phyloP scores from a whole-genome alignment of 2,888 invertebrate species.

The Drosophila kanekoi region DNA sequence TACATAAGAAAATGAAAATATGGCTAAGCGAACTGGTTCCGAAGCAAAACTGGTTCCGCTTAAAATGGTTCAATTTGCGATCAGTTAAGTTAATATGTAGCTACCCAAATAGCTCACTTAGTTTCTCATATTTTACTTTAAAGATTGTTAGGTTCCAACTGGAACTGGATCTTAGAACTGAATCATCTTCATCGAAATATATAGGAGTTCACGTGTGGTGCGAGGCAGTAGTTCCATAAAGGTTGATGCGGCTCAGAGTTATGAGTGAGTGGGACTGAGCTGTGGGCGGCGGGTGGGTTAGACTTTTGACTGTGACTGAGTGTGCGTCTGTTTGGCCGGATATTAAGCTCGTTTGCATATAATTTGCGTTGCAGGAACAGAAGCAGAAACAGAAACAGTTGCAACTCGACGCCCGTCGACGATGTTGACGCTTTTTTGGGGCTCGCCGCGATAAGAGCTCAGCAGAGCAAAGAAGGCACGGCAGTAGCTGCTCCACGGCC shows the following conservation, averaged over 20 bases:
- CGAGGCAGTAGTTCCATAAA: constrained; percentile 5
- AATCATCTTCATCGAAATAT: neutral
- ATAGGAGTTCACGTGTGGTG: neutral
- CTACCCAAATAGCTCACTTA: too few relatives aligned
- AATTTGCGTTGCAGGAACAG: constrained; percentile 77
- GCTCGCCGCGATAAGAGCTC: constrained; percentile 66
- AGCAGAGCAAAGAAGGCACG: constrained; percentile 15
- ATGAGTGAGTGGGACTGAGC: neutral
- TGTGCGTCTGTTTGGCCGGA: constrained; percentile 77
- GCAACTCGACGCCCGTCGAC: constrained; percentile 53
- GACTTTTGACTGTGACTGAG: constrained; percentile 31
- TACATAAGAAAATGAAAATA: neutral
- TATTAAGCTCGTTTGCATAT: constrained; percentile 81
- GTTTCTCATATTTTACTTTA: too few relatives aligned
- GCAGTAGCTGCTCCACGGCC: constrained; percentile 7
- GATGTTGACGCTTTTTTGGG: constrained; percentile 68
- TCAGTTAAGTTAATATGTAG: too few relatives aligned
- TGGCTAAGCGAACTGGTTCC: neutral
- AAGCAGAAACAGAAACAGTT: constrained; percentile 40
- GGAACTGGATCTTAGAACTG: neutral
- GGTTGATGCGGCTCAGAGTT: constrained; percentile 15
- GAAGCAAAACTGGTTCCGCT: neutral
- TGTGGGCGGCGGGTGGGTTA: neutral
- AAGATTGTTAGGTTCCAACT: neutral
- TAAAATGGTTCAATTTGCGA: too few relatives aligned